phyloP scores from a whole-genome alignment of 2,113 vertebrate species.

The Chaetura pelagica region DNA sequence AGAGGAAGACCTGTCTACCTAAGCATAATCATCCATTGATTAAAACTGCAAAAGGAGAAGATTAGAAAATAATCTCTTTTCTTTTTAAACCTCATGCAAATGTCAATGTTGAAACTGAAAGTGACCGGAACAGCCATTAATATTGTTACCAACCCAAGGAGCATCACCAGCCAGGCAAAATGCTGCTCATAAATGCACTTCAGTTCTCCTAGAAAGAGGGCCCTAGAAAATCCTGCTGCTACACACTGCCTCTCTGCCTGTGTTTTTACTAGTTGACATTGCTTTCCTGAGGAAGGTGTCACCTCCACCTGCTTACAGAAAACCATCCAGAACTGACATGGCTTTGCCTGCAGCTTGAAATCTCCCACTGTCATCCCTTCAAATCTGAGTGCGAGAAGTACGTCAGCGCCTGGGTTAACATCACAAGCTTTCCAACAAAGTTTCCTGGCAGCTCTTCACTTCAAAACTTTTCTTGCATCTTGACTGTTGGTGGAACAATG shows the following conservation, averaged over 20 bases:
- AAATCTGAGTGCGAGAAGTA: not conserved
- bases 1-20: not conserved
- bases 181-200: not conserved
- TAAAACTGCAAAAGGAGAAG: not conserved
- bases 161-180: not conserved
- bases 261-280: not conserved
- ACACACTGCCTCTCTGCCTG: not conserved
- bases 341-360: not conserved
- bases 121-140: not conserved
- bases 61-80: not conserved
- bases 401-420: rapidly evolving
- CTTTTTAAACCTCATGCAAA: not conserved
- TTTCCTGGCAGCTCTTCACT: not conserved
- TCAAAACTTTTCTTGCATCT: not conserved
- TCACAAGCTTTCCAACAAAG: not conserved
- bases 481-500: not conserved
- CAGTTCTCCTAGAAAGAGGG: not conserved
- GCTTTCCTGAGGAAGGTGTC: not conserved
- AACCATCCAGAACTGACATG: not conserved
- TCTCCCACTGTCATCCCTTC: not conserved
- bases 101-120: not conserved
- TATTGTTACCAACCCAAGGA: not conserved
- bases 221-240: not conserved
- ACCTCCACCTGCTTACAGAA: not conserved
- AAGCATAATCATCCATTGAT: not conserved